Base-by-base conservation (phyloP, 2,888 invertebrate genomes). In the Teleogryllus oceanicus region DNA sequence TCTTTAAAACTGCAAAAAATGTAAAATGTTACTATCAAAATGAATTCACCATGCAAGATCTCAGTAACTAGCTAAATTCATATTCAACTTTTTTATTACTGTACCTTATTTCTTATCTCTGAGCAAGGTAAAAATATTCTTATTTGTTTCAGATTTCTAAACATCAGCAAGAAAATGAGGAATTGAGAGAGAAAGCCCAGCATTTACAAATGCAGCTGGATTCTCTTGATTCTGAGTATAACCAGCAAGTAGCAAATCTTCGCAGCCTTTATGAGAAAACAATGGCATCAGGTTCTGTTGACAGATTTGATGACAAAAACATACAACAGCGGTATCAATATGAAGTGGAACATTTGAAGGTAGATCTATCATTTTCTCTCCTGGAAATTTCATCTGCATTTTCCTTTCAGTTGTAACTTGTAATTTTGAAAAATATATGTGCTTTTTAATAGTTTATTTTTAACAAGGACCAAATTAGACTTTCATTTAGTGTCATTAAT, bases 261-360 rank as follows among this genome's bases (percentile, higher is more conserved):
- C 90, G 94, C 75, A 92, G 93, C 20, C 93, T 94, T 11, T 95
- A 95, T 86, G 92, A 91, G 86, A 90, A 90, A 84, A 91, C 91
- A 10, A 87, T 92, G 80, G 88, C 90, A 50, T 89, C 90, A 77
- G 91, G 91, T 85, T 87, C 89, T 83, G 90, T 90, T 86, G 92
- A 92, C 84, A 89, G 89, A 20, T 89, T 89, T 78, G 89, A 89
- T 18, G 91, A 90, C 83, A 90, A 89, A 79, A 90, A 92, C 78
- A 91, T 93, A 83, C 89, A 93, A 79, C 92, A 91, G 85, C 90
- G 94, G 81, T 95, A 95, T 87, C 94, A 95, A 87, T 91, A 92
- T 76, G 96, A 96, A 88, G 94, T 96, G 84, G 95, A 96, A 86
- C 95, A 96, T 86, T 89, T 96, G 82, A 90, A 94, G 84, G 90